These are phyloP conservation scores for Neoniphon sammara DNA, from an alignment of 2,797 vertebrate species.

Conservation along the genomic window DNA sequence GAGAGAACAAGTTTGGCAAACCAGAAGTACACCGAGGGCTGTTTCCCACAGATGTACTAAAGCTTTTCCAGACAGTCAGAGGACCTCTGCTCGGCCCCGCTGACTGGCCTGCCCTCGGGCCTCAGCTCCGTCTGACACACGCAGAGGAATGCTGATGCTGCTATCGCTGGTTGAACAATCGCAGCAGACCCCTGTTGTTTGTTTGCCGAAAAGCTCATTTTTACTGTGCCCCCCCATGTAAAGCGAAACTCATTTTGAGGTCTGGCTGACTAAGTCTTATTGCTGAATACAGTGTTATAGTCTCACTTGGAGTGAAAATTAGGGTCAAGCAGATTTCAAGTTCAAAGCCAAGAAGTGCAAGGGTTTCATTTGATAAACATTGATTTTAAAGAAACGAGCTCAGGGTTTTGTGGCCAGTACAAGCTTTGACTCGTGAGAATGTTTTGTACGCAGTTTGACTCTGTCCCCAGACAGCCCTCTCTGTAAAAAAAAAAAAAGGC, in stretches of 20 bases:
- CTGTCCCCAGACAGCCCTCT: constrained; percentile 47
- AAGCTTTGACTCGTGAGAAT: constrained; percentile 62
- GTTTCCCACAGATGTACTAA: constrained; percentile 63
- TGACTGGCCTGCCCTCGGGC: constrained; percentile 45
- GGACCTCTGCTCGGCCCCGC: constrained; percentile 49
- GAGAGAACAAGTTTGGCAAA: constrained; percentile 78
- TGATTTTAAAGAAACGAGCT: constrained; percentile 43
- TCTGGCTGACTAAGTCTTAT: constrained; percentile 35
- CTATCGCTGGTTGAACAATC: constrained; percentile 56
- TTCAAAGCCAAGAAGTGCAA: constrained; percentile 47
- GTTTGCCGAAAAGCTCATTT: constrained; percentile 36
- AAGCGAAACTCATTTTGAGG: constrained; percentile 39
- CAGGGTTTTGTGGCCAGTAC: constrained; percentile 43
- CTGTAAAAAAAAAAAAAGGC: neutral
- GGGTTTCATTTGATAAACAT: constrained; percentile 54
- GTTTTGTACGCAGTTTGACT: constrained; percentile 54
- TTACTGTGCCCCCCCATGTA: neutral
- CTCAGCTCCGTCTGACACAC: constrained; percentile 47
- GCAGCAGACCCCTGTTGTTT: constrained; percentile 47
- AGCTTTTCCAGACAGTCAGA: constrained; percentile 41
- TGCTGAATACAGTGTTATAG: constrained; percentile 51
- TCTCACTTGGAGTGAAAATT: constrained; percentile 45
- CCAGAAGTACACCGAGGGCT: constrained; percentile 70
- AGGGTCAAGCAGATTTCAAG: constrained; percentile 37
- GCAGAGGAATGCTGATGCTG: constrained; percentile 60